Base-by-base conservation (phyloP, 2,888 invertebrate species). In the Lamellibrachia satsuma region DNA sequence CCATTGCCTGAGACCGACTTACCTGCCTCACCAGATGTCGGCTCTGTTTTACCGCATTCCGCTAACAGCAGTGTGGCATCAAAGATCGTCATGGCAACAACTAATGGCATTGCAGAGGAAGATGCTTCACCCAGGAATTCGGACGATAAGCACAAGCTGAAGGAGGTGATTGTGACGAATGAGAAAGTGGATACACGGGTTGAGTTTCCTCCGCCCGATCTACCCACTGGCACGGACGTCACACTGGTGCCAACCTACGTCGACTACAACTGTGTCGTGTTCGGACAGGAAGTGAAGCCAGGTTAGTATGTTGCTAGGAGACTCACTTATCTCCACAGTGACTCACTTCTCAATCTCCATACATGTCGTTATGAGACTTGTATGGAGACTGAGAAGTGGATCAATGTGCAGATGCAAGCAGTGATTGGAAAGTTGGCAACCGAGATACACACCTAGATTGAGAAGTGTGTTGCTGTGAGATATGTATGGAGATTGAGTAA, bases 151-250 rank as follows among this genome's bases (percentile, higher is more conserved):
- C 75, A 75, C n/a, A 22, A 75, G 75, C 15, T 75, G 75, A 75
- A 75, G 3, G 75, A 75, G 75, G 75, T 75, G 75, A 75, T 75
- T 75, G 75, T 75, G 22, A 75, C 92, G 96, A 96, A 90, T 90
- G 27, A 39, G 27, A 60, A n/a, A 39, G 11, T 51, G 9, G 55
- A 60, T 52, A 90, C 39, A 52, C 93, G 52, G 39, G 52, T 91
- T 39, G 92, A 90, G 52, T 92, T 91, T 57, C 92, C n/a, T 3
- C 92, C 91, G 4, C 39, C 92, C 27, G 90, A 90, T 2, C 7
- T 90, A 8, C 93, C 93, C 39, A 75, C 91, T 3, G 15, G 52
- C n/a, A 52, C 27, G 22, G 9, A 75, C 7, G 52, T 93, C 11
- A 60, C 52, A 0, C 92, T 93, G 4, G 93, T 93, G 15, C 93